Evolutionary conservation across 2,797 vertebrate genomes (phyloP).

Genomic region (Darevskia nairensis): DNA sequence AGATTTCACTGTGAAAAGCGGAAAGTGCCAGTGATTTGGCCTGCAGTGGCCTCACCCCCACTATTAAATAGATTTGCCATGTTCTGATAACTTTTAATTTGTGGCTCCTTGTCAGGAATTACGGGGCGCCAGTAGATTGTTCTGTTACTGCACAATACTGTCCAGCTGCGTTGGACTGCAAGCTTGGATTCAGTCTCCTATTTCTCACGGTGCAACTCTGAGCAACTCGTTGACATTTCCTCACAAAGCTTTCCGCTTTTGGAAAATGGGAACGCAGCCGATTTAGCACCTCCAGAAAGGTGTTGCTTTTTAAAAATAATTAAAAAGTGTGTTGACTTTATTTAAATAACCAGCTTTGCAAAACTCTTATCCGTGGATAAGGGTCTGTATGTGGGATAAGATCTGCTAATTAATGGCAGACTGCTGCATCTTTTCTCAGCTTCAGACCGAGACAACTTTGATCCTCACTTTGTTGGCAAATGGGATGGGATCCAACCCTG

Average conservation of each 20-base stretch:
- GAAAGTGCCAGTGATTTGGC: constrained; percentile 41
- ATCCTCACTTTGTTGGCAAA: neutral
- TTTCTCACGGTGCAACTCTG: neutral
- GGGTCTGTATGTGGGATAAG: neutral
- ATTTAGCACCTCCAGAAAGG: constrained; percentile 35
- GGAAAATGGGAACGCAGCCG: constrained; percentile 20
- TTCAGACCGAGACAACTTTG: constrained; percentile 10
- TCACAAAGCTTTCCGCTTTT: constrained; percentile 41
- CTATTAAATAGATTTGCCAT: constrained; percentile 21
- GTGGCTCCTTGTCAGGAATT: neutral
- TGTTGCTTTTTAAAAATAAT: no score
- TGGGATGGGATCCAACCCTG: neutral
- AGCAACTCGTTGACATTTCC: constrained; percentile 39
- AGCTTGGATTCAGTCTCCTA: constrained; percentile 38
- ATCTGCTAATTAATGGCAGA: neutral
- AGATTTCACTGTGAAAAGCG: constrained; percentile 3
- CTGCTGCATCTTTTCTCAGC: constrained; percentile 6
- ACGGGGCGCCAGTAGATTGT: neutral
- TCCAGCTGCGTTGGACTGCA: neutral
- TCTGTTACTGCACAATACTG: neutral
- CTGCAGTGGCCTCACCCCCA: constrained; percentile 64
- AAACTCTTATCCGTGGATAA: neutral
- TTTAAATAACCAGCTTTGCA: neutral
- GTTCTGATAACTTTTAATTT: constrained; percentile 48
- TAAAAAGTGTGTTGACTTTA: constrained; percentile 4